These are phyloP conservation scores for Dolichotis patagonum DNA, from an alignment of 2,113 vertebrate genomes.

Conservation along the genomic window DNA sequence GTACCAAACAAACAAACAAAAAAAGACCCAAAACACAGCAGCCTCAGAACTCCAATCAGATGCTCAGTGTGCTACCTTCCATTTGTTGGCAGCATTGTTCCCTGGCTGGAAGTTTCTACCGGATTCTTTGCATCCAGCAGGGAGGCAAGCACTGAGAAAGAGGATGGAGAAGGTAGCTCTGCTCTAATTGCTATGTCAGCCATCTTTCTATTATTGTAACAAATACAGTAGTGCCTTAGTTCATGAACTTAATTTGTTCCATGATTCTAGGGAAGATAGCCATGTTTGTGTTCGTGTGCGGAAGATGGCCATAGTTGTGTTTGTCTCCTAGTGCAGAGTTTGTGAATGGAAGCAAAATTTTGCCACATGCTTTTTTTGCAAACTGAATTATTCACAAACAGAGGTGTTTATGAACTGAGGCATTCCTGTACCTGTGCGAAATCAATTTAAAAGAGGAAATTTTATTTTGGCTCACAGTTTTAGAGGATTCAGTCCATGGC, in stretches of 20 bases:
- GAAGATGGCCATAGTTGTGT: background rate
- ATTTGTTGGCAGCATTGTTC: background rate
- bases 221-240: background rate
- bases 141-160: background rate
- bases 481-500: background rate
- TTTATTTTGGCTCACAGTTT: background rate
- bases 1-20: no score
- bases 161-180: background rate
- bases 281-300: background rate
- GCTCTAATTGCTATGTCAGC: background rate
- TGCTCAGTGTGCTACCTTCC: background rate
- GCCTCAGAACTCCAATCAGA: background rate
- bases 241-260: background rate
- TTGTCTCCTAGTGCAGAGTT: background rate
- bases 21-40: no score
- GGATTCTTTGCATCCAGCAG: background rate
- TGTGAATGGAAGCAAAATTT: background rate
- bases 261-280: background rate
- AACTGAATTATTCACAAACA: background rate
- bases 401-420: background rate
- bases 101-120: background rate
- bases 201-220: background rate
- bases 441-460: background rate
- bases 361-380: background rate
- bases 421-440: background rate